Conservation (phyloP, 1,140 invertebrate genomes). For the Carposina sasakii region DNA sequence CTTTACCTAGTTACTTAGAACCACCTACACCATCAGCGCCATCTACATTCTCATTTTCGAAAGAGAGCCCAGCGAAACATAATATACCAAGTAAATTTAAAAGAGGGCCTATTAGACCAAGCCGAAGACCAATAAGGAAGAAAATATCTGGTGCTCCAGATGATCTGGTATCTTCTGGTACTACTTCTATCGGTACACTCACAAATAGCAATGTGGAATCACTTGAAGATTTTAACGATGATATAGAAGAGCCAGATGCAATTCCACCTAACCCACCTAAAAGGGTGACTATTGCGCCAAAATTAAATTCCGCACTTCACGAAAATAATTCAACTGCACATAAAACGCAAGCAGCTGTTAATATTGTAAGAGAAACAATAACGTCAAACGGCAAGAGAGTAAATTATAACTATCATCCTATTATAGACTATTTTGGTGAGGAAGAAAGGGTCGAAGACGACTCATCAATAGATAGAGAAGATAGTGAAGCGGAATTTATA, state of each 20-base stretch:
- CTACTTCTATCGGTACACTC: constrained; percentile 48
- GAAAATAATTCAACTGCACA: constrained; percentile 26
- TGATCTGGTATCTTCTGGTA: constrained; percentile 58
- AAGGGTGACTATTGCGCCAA: constrained; percentile 47
- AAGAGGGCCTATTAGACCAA: constrained; percentile 48
- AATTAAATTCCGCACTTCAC: constrained; percentile 40
- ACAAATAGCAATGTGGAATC: constrained; percentile 39
- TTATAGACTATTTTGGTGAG: constrained; percentile 85
- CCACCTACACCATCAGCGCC: constrained; percentile 57
- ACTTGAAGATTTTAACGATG: constrained; percentile 53
- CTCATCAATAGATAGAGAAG: constrained; percentile 60
- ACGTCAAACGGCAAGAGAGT: constrained; percentile 69
- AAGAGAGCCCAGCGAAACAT: constrained; percentile 44
- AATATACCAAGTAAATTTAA: constrained; percentile 50
- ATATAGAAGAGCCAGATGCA: constrained; percentile 42
- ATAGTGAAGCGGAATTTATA: constrained; percentile 39
- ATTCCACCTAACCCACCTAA: constrained; percentile 28
- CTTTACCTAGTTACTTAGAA: constrained; percentile 65
- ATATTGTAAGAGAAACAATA: constrained; percentile 27
- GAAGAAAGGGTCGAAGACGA: constrained; percentile 38
- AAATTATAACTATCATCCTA: constrained; percentile 90
- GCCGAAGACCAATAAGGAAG: constrained; percentile 58
- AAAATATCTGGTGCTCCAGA: constrained; percentile 53
- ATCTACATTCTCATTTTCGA: constrained; percentile 43
- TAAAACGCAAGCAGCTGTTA: background rate